These are phyloP conservation scores for Periplaneta americana DNA, from an alignment of 1,140 invertebrate genomes.

Conservation along the genomic window DNA sequence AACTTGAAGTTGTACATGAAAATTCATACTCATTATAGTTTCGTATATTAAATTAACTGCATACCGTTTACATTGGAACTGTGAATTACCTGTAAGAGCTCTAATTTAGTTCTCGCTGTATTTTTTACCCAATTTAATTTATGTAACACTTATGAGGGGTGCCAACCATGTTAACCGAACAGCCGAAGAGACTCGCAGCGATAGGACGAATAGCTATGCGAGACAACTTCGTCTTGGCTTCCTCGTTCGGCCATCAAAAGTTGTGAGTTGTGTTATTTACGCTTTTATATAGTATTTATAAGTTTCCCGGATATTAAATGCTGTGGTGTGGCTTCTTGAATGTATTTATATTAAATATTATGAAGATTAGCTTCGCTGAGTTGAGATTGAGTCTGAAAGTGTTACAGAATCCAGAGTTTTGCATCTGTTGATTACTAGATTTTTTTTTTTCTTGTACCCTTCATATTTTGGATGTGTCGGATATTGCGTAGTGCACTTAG, in stretches of 20 bases:
- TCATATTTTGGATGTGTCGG: neutral
- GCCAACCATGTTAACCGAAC: conserved; percentile 27
- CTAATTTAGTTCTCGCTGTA: neutral
- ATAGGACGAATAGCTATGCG: conserved; percentile 30
- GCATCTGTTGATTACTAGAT: neutral
- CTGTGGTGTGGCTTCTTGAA: neutral
- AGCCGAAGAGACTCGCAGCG: neutral
- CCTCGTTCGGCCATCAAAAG: conserved; percentile 14
- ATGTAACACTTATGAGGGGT: conserved; percentile 25
- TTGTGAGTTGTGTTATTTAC: neutral
- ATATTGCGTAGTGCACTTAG: neutral
- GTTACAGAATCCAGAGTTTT: neutral
- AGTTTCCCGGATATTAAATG: neutral
- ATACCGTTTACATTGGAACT: too few relatives aligned
- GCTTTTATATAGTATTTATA: neutral
- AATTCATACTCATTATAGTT: conserved; percentile 38
- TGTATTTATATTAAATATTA: neutral
- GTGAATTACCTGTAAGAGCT: neutral
- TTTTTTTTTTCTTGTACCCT: neutral
- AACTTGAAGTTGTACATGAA: conserved; percentile 33
- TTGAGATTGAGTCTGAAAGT: neutral
- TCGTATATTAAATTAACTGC: neutral
- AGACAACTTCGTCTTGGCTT: conserved; percentile 10
- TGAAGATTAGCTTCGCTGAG: neutral
- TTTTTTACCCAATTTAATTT: neutral